phyloP scores from a whole-genome alignment of 1,140 invertebrate species.

The Lepidostoma basale region DNA sequence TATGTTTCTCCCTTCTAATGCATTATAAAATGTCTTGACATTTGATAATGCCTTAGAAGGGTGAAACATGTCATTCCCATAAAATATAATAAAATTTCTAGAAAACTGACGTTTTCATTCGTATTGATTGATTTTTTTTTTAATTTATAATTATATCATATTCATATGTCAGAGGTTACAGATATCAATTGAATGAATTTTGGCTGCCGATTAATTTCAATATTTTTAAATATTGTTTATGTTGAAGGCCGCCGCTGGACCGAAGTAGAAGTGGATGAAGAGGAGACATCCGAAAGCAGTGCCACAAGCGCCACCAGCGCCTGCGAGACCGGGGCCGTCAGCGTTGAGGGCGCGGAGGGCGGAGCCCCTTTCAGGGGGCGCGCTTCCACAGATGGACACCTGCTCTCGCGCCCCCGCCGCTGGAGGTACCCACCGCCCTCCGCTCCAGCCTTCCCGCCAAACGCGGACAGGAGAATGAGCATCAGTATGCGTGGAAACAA shows the following conservation, averaged over 20 bases:
- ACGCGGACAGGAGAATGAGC: conserved; percentile 61
- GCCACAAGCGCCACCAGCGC: conserved; percentile 46
- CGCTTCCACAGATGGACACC: conserved; percentile 68
- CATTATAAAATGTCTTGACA: too few species aligned
- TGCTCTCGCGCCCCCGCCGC: conserved; percentile 57
- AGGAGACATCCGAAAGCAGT: conserved; percentile 50
- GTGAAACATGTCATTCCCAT: too few species aligned
- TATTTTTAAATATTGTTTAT: too few species aligned
- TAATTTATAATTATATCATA: too few species aligned
- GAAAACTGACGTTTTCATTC: too few species aligned
- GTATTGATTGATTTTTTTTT: too few species aligned
- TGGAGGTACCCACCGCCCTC: conserved; percentile 61
- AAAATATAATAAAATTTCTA: too few species aligned
- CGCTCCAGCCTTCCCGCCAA: conserved; percentile 50
- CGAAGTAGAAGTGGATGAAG: conserved; percentile 55
- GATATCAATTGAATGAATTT: too few species aligned
- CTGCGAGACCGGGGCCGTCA: conserved; percentile 36
- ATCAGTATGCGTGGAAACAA: conserved; percentile 64
- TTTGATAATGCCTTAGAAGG: too few species aligned
- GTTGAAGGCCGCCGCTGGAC: conserved; percentile 53
- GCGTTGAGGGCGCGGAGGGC: conserved; percentile 31
- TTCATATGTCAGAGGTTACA: too few species aligned
- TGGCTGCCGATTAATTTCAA: too few species aligned
- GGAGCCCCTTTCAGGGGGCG: conserved; percentile 63
- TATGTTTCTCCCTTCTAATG: too few species aligned